These are phyloP conservation scores for Brachyrhaphis roseni DNA, from an alignment of 2,797 vertebrate genomes.

Conservation along the genomic window DNA sequence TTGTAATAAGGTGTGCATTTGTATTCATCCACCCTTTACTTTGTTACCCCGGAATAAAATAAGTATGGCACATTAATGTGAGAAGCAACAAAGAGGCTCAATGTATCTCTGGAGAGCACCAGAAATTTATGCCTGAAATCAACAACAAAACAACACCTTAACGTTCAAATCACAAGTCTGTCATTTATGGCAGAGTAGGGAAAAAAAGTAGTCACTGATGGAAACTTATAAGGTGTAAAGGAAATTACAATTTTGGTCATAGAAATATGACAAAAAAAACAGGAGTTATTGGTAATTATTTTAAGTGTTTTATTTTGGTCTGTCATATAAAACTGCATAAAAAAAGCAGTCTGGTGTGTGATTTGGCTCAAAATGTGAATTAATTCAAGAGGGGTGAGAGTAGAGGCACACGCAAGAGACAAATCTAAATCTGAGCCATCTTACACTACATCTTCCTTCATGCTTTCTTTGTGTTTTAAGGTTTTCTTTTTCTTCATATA, in stretches of 20 bases:
- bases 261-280: not conserved
- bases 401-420: not conserved
- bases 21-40: not conserved
- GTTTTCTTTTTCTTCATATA: slow-evolving; percentile 16
- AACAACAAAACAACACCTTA: not conserved
- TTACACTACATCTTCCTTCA: not conserved
- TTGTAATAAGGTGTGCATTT: not conserved
- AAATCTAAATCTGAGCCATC: not conserved
- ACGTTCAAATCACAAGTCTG: not conserved
- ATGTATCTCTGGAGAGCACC: not conserved
- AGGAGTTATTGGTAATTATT: not conserved
- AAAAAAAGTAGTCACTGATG: not conserved
- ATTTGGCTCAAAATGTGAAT: not conserved
- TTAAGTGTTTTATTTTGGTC: not conserved
- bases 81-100: not conserved
- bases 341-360: not conserved
- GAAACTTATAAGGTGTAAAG: not conserved
- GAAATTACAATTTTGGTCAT: not conserved
- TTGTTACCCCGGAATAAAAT: not conserved
- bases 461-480: not conserved
- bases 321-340: not conserved
- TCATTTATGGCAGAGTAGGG: not conserved
- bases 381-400: slow-evolving; percentile 11
- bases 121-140: not conserved
- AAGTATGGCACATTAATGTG: not conserved